phyloP scores from a whole-genome alignment of 2,113 vertebrate genomes.

The Oxyruncus cristatus region DNA sequence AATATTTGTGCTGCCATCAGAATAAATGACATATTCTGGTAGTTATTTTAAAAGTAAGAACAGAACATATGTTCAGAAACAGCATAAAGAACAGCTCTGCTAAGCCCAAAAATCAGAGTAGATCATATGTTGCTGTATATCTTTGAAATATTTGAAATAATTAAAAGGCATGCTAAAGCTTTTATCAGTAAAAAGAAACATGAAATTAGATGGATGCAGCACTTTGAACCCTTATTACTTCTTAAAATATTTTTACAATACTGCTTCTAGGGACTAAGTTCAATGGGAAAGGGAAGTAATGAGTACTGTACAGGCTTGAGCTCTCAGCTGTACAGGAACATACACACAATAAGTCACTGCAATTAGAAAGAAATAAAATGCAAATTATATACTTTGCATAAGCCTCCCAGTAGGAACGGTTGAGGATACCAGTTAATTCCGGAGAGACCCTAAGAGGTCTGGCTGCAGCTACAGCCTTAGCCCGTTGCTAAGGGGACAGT shows the following conservation, averaged over 20 bases:
- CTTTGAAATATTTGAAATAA: background rate
- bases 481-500: slow-evolving; percentile 3
- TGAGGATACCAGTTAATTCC: background rate
- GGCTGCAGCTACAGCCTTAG: background rate
- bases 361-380: background rate
- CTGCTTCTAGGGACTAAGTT: background rate
- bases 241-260: background rate
- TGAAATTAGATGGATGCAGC: background rate
- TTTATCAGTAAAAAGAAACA: background rate
- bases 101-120: slow-evolving; percentile 7
- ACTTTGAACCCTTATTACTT: background rate
- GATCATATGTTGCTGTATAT: background rate
- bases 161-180: background rate
- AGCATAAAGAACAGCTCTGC: slow-evolving; percentile 2
- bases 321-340: background rate
- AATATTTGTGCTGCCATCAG: slow-evolving; percentile 8
- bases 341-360: background rate
- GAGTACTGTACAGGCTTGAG: background rate
- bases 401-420: background rate
- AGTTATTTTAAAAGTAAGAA: slow-evolving; percentile 53
- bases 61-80: slow-evolving; percentile 41
- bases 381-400: background rate
- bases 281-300: background rate
- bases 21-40: slow-evolving; percentile 36
- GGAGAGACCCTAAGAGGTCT: background rate